These are phyloP conservation scores for Patella pellucida DNA, from an alignment of 2,888 invertebrate genomes.

Conservation along the genomic window DNA sequence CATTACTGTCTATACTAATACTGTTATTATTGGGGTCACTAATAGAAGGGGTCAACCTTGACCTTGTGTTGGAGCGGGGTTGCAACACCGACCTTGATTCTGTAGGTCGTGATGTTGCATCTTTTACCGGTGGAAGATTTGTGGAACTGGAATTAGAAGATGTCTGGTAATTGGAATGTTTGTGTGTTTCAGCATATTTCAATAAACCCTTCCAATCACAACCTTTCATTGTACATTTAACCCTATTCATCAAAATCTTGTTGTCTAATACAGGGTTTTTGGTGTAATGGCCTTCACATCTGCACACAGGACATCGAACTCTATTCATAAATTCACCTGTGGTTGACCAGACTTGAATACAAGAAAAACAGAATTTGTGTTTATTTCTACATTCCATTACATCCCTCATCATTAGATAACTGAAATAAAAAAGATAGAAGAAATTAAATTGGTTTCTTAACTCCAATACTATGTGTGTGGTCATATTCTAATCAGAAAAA, in stretches of 20 bases:
- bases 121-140: slow-evolving; percentile 13
- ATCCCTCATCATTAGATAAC: slow-evolving; percentile 65
- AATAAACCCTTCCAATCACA: slow-evolving; percentile 59
- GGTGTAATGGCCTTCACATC: slow-evolving; percentile 54
- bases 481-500: neutral
- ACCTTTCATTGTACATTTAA: slow-evolving; percentile 59
- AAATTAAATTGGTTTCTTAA: neutral
- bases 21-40: slow-evolving; percentile 26
- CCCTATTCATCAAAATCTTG: slow-evolving; percentile 50
- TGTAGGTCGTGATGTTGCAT: slow-evolving; percentile 1
- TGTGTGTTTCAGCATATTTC: slow-evolving; percentile 44
- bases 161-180: slow-evolving; percentile 43
- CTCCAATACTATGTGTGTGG: neutral
- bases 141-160: slow-evolving; percentile 12
- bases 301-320: slow-evolving; percentile 66
- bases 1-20: slow-evolving; percentile 29
- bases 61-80: slow-evolving; percentile 13
- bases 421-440: slow-evolving; percentile 42
- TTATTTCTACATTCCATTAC: slow-evolving; percentile 63
- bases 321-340: slow-evolving; percentile 63
- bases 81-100: slow-evolving; percentile 16
- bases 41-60: slow-evolving; percentile 6
- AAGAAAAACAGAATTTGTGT: slow-evolving; percentile 67
- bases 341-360: slow-evolving; percentile 67
- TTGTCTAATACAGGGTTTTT: slow-evolving; percentile 51